Percentiles rank a stretch among this genome's conserved stretches.
phyloP scores from a whole-genome alignment of 2,113 vertebrate species.

The Gallinago undulata region DNA sequence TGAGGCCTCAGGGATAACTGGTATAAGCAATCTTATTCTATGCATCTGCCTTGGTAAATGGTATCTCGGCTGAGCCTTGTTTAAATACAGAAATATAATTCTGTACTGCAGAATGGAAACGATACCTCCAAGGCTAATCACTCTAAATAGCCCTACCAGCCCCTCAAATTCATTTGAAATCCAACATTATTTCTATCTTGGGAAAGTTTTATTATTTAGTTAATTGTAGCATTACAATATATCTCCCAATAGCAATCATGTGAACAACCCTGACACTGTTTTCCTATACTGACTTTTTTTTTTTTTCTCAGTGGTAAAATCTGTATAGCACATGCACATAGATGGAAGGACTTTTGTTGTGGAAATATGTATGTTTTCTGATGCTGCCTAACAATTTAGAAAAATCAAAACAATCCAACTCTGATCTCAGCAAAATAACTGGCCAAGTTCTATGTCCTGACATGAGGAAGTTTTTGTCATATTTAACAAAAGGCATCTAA shows the following conservation, averaged over 20 bases:
- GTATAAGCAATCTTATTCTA: slow-evolving; percentile 34
- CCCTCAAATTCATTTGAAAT: slow-evolving; percentile 5
- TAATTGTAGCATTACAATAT: slow-evolving; percentile 27
- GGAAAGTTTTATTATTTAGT: slow-evolving; percentile 34
- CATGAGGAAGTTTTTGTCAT: neutral
- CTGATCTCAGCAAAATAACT: neutral
- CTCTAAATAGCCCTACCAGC: neutral
- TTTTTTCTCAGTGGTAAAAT: neutral
- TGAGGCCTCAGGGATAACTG: slow-evolving; percentile 43
- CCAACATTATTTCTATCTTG: slow-evolving; percentile 18
- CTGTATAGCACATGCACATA: neutral
- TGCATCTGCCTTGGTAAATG: slow-evolving; percentile 27
- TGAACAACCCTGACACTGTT: neutral
- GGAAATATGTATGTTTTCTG: neutral
- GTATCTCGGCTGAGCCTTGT: slow-evolving; percentile 7
- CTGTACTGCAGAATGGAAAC: neutral
- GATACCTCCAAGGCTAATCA: slow-evolving; percentile 21
- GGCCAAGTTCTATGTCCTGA: neutral
- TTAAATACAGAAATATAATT: slow-evolving; percentile 50
- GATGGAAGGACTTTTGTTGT: neutral
- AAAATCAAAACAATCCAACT: neutral
- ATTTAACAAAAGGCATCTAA: neutral
- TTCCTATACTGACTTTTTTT: neutral
- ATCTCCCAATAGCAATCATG: neutral
- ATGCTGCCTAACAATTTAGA: neutral